Evolutionary conservation across 2,797 vertebrate genomes (phyloP).

Genomic region (Enteromius trimaculatus): DNA sequence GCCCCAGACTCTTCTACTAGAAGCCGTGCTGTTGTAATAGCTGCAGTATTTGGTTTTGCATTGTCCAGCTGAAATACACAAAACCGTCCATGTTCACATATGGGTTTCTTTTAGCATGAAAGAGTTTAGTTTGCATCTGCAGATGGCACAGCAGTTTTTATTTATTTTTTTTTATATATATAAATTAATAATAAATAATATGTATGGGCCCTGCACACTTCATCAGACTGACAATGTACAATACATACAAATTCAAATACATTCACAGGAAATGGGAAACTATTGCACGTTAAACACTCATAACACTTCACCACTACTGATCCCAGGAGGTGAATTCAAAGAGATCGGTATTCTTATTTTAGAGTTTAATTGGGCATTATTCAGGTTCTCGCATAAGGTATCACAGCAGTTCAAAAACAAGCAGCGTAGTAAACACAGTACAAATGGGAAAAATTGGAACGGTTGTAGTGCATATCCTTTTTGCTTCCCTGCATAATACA

Average conservation of each 20-base stretch:
- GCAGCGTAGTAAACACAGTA: background rate
- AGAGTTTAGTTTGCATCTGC: too few relatives aligned
- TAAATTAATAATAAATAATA: too few relatives aligned
- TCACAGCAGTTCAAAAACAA: constrained; percentile 16
- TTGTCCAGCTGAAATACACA: too few relatives aligned
- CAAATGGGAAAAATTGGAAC: constrained; percentile 15
- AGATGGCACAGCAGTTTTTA: too few relatives aligned
- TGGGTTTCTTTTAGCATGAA: too few relatives aligned
- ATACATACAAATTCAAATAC: background rate
- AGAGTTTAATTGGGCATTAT: constrained; percentile 19
- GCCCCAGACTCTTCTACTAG: too few relatives aligned
- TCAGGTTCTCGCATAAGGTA: background rate
- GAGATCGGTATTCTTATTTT: constrained; percentile 13
- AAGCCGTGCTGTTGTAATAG: too few relatives aligned
- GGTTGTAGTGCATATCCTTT: background rate
- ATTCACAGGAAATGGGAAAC: background rate
- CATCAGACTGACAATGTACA: background rate
- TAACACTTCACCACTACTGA: background rate
- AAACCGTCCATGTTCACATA: too few relatives aligned
- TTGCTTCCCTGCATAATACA: background rate
- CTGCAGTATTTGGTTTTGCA: too few relatives aligned
- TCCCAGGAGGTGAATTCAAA: background rate
- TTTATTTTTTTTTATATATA: too few relatives aligned
- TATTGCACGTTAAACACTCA: background rate
- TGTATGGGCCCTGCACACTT: background rate